Conservation (phyloP, 2,797 vertebrate species). For the Pseudochromis fuscus region DNA sequence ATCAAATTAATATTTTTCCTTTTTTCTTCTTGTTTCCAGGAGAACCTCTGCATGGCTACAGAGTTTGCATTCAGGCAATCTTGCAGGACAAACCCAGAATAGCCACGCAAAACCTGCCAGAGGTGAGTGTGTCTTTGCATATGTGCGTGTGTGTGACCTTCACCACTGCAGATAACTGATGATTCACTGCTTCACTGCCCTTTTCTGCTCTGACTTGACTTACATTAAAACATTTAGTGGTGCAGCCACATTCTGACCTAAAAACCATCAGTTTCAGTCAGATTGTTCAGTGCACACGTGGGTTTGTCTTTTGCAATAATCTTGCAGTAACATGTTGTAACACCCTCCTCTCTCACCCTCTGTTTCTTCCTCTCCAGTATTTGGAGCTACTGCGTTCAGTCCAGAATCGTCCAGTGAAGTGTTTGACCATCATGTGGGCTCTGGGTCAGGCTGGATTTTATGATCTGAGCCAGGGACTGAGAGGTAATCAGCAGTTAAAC, state of each 20-base stretch:
- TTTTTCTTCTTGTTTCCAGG: slow-evolving; percentile 75
- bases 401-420: slow-evolving; percentile 91
- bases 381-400: slow-evolving; percentile 92
- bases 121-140: slow-evolving; percentile 82
- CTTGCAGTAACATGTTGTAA: slow-evolving; percentile 8
- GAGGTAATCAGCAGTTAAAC: slow-evolving; percentile 83
- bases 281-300: accelerated
- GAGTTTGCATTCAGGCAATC: slow-evolving; percentile 95
- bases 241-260: background rate
- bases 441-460: slow-evolving; percentile 93
- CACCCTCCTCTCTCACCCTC: background rate
- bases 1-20: background rate
- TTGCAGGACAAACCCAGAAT: slow-evolving; percentile 91
- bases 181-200: background rate
- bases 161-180: background rate
- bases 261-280: background rate
- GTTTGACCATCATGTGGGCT: slow-evolving; percentile 96
- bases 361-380: slow-evolving; percentile 81
- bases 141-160: slow-evolving; percentile 9
- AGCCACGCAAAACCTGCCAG: slow-evolving; percentile 88
- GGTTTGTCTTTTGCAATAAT: slow-evolving; percentile 28
- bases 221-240: background rate
- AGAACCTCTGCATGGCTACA: slow-evolving; percentile 94
- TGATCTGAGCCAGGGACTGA: slow-evolving; percentile 92
- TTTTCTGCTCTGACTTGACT: slow-evolving; percentile 11